Base-by-base conservation (phyloP, 2,888 invertebrate species). In the Perdita meconis region DNA sequence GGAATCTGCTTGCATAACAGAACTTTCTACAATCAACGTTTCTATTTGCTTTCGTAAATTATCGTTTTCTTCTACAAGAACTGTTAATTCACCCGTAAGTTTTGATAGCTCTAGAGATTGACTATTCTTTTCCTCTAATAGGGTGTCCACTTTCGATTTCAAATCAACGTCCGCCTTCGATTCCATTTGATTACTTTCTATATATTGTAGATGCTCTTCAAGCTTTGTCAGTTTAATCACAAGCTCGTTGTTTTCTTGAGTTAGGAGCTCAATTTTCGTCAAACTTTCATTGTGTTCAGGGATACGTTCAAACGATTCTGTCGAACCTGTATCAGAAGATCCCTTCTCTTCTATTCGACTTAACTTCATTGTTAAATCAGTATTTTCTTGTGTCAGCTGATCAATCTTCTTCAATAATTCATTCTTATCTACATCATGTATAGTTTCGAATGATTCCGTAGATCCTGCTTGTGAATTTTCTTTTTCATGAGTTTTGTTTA, bases 261-360 rank as follows among this genome's bases (percentile, higher is more conserved):
- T 89, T 2, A 92, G 80, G 2, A 88, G 42, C 47, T 90, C 88
- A 6, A 91, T 85, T 53, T 87, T 90, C 8, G 88, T 82, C 0
- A 80, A 55, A 22, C 66, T 73, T 22, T 80, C 79, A 22, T 26
- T 78, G 4, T 83, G 81, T 6, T 81, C 83, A 8, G 79, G 90
- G 47, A 92, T 92, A 2, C 89, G 89, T 70, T 92, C 92, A 59
- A 92, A 92, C 0, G 92, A 92, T 81, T 92, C 92, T 0, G 92
- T 92, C 0, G 92, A 92, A 16, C 92, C 92, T 0, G 90, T 89
- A 24, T 91, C 90, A 0, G 90, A 90, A 0, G 91, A 91, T 16
- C 90, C 91, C 68, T 91, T 92, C 57, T 92, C 92, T 68, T 92
- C 92, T 26, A 85, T 82, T 61, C 90, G 86, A 36, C 79, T 87